A percentile compares a stretch with the other conserved stretches of the same genome.
These are phyloP conservation scores for Alces alces DNA, from an alignment of 2,113 vertebrate genomes.

Conservation along the genomic window DNA sequence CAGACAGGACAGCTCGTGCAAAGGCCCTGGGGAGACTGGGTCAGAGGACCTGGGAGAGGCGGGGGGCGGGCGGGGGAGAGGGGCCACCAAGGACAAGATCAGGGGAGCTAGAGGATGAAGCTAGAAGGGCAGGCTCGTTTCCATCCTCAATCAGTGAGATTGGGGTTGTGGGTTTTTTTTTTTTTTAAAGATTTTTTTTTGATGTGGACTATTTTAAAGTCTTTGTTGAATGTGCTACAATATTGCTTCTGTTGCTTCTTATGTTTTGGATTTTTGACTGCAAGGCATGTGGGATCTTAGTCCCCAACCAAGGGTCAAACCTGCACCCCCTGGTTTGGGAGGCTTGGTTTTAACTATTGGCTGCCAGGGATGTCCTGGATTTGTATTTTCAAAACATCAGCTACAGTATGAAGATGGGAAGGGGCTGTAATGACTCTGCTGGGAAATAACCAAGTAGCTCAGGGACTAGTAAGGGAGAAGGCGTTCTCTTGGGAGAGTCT, in stretches of 20 bases:
- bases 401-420: too few species aligned
- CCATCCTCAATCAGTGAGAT: neutral
- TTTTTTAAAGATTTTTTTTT: neutral
- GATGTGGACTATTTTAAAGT: neutral
- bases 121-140: neutral
- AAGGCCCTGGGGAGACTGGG: neutral
- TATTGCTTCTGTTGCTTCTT: neutral
- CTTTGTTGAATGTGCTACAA: neutral
- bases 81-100: neutral
- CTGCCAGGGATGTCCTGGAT: neutral
- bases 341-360: neutral
- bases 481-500: neutral
- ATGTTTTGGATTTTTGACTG: neutral
- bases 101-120: neutral
- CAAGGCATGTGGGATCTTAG: neutral
- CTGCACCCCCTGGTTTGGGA: neutral
- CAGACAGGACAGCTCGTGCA: neutral
- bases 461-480: neutral
- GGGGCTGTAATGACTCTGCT: neutral
- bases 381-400: neutral
- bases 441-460: neutral
- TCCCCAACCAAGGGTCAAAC: neutral
- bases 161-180: neutral
- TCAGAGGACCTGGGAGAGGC: neutral
- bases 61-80: accelerated